These are phyloP conservation scores for Limonius californicus DNA, from an alignment of 1,140 invertebrate genomes.

Conservation along the genomic window DNA sequence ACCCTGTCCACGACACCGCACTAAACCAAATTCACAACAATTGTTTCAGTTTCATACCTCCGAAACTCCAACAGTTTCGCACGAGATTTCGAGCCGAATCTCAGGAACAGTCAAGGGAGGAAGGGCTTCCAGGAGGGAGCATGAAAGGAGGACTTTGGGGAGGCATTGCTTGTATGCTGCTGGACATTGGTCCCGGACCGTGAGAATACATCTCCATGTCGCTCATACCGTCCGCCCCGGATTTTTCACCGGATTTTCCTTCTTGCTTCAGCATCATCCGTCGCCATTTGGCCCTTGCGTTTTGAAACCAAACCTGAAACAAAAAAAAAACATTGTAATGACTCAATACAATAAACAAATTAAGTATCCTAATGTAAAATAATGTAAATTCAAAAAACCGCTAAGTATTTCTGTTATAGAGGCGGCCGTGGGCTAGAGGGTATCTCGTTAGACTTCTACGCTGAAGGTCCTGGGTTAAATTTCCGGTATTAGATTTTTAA, in stretches of 20 bases:
- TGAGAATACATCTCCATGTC: slow-evolving; percentile 45
- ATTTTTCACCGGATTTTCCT: slow-evolving; percentile 43
- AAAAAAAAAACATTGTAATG: too few relatives aligned
- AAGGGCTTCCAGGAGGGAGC: slow-evolving; percentile 43
- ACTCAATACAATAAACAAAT: too few relatives aligned
- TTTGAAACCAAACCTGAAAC: slow-evolving; percentile 98
- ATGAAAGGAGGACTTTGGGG: slow-evolving; percentile 46
- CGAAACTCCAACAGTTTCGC: background rate
- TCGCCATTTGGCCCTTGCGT: slow-evolving; percentile 95
- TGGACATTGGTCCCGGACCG: slow-evolving; percentile 44
- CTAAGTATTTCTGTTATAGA: too few relatives aligned
- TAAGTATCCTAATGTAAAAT: too few relatives aligned
- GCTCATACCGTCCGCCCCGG: slow-evolving; percentile 42
- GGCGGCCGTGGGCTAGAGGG: too few relatives aligned
- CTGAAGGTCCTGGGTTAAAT: too few relatives aligned
- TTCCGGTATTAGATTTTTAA: too few relatives aligned
- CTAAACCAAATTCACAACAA: background rate
- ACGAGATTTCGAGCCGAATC: background rate
- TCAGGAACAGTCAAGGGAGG: slow-evolving; percentile 46
- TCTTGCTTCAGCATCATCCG: slow-evolving; percentile 75
- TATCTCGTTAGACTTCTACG: too few relatives aligned
- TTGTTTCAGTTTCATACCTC: background rate
- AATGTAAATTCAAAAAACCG: too few relatives aligned
- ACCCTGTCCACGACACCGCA: background rate
- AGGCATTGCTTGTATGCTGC: slow-evolving; percentile 42